Evolutionary conservation across 2,113 vertebrate species (phyloP), one percentile per base, ranked within the genome.

Genomic region (Atlantisia rogersi): DNA sequence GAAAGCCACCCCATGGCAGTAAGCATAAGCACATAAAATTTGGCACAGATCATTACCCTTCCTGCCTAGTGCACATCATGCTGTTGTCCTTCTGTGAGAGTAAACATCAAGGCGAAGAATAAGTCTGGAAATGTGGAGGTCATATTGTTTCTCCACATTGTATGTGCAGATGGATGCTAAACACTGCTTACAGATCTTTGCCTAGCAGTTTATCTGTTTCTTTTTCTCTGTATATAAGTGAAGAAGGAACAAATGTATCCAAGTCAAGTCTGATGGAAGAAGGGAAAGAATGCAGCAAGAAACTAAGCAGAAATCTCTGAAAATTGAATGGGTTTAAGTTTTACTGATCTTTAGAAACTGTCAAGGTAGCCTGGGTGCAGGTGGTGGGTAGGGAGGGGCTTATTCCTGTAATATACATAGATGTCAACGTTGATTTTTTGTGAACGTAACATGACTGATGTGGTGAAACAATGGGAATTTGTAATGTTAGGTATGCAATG

Each of bases 21-120:
- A 81, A 86, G 56, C 68, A 86, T 35, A 88, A 94, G 80, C 77
- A 69, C 58, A 69, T 92, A 79, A 89, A 82, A 84, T 85, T 82
- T 88, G 92, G 62, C 77, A 94, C 73, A 93, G 80, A 71, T 88
- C 88, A 76, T 89, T 93, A 89, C 83, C 70, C 37, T 87, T 82
- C 82, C 65, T 91, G 88, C 74, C 74, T 94, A 55, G 76, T 60
- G 50, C 80, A 69, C 67, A 87, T 87, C 63, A 76, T 82, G 55
- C 58, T 92, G 83, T 76, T 92, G 77, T 69, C 74, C 81, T 84
- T 95, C 83, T 92, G 69, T 67, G 85, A 85, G 28, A 70, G 67
- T 77, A 85, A 84, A 65, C 32, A 92, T 19, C 26, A 25, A 62
- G 62, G 46, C 85, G 37, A n/a, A 70, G 63, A 88, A 6, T 70